phyloP scores from a whole-genome alignment of 2,113 vertebrate genomes.

The Romanogobio albipinnatus region DNA sequence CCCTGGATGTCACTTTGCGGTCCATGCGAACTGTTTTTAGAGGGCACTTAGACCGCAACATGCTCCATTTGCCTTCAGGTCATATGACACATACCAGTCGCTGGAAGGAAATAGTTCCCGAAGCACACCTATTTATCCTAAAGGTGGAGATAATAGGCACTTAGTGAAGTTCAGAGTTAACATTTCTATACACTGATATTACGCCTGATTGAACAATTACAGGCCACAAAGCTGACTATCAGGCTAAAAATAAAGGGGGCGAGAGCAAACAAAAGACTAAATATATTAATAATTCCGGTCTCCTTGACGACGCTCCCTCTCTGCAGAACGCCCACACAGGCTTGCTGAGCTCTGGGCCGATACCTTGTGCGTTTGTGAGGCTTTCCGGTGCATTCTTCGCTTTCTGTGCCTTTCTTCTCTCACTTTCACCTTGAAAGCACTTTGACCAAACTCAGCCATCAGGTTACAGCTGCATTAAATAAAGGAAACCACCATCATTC shows the following conservation, averaged over 20 bases:
- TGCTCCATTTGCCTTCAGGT: constrained; percentile 15
- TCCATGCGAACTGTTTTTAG: not conserved
- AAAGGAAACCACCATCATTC: constrained; percentile 13
- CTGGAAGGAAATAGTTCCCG: constrained; percentile 16
- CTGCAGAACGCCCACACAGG: constrained; percentile 68
- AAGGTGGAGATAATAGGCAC: constrained; percentile 55
- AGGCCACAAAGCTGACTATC: constrained; percentile 57
- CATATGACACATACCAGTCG: constrained; percentile 39
- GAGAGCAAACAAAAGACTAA: constrained; percentile 64
- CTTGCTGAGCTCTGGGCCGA: constrained; percentile 60
- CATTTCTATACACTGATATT: constrained; percentile 57
- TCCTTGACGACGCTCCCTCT: constrained; percentile 70
- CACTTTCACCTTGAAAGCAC: not conserved
- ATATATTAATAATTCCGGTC: constrained; percentile 72
- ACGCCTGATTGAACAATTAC: constrained; percentile 61
- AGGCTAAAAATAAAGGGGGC: constrained; percentile 68
- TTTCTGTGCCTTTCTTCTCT: not conserved
- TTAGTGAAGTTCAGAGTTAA: constrained; percentile 46
- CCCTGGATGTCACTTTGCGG: not conserved
- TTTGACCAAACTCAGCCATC: constrained; percentile 3
- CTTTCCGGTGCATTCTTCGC: constrained; percentile 13
- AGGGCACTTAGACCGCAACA: not conserved
- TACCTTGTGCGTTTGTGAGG: constrained; percentile 58
- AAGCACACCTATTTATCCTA: constrained; percentile 50
- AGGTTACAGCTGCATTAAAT: not conserved